Percentiles rank a stretch among this genome's conserved stretches.
These are phyloP conservation scores for Phalacrocorax brasilianus DNA, from an alignment of 2,113 vertebrate species.

Conservation along the genomic window DNA sequence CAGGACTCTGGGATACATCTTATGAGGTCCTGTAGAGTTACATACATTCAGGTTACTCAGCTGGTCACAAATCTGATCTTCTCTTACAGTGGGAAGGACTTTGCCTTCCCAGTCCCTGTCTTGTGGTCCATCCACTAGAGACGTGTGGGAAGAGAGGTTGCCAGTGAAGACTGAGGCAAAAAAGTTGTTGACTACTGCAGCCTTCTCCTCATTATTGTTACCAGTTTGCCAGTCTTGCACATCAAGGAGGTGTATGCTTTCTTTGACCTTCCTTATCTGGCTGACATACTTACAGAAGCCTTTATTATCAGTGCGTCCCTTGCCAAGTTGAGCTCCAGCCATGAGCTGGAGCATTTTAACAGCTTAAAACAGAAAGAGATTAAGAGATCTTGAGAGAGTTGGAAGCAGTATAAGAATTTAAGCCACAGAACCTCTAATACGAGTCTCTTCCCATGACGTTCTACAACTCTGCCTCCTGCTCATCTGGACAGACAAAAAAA, in stretches of 20 bases:
- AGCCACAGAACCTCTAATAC: not conserved
- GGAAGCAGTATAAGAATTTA: not conserved
- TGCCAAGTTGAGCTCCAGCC: not conserved
- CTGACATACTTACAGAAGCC: no score
- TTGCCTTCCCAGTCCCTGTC: no score
- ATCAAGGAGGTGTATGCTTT: accelerated
- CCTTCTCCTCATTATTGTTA: accelerated
- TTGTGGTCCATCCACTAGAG: no score
- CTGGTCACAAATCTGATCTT: no score
- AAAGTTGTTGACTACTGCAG: not conserved
- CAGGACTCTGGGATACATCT: no score
- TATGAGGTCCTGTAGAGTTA: no score
- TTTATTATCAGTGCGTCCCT: not conserved
- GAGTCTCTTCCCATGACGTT: not conserved
- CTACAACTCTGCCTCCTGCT: not conserved
- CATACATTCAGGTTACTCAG: no score
- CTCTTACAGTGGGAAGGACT: no score
- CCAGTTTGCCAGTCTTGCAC: not conserved
- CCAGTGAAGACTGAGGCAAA: not conserved
- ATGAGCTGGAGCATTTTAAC: not conserved
- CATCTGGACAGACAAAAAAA: not conserved
- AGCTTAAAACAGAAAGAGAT: not conserved
- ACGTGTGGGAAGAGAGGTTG: not conserved
- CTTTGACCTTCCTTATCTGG: not conserved
- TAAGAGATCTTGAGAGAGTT: not conserved